Conservation (phyloP, 2,113 vertebrate species). For the Oostethus manadensis region DNA sequence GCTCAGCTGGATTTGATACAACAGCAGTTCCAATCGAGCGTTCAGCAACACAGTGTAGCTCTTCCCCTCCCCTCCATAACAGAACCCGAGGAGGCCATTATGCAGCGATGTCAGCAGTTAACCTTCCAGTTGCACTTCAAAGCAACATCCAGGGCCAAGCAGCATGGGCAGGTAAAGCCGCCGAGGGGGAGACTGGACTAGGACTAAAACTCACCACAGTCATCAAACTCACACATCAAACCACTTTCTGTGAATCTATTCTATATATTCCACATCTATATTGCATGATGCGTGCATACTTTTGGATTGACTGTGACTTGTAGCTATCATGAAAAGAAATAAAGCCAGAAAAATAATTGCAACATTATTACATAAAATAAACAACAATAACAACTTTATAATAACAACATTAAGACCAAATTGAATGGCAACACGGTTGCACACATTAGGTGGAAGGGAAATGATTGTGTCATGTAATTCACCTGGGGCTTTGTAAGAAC, state of each 20-base stretch:
- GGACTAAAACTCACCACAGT: slow-evolving; percentile 25
- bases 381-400: too few species aligned
- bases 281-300: too few species aligned
- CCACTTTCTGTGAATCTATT: slow-evolving; percentile 16
- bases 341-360: too few species aligned
- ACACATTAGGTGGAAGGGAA: too few species aligned
- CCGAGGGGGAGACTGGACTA: slow-evolving; percentile 14
- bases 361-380: too few species aligned
- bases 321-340: too few species aligned
- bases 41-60: slow-evolving; percentile 32
- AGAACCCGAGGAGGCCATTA: slow-evolving; percentile 40
- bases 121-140: slow-evolving; percentile 45
- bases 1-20: slow-evolving; percentile 36
- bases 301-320: too few species aligned
- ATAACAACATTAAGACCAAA: too few species aligned
- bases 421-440: too few species aligned
- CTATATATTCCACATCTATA: too few species aligned
- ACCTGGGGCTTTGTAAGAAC: too few species aligned
- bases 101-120: slow-evolving; percentile 44
- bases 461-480: too few species aligned
- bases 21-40: slow-evolving; percentile 41
- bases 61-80: slow-evolving; percentile 21
- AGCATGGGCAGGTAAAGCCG: slow-evolving; percentile 34
- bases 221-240: slow-evolving; percentile 23
- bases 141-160: slow-evolving; percentile 35